These are phyloP conservation scores for Dromaius novaehollandiae DNA, from an alignment of 2,113 vertebrate genomes.

Conservation along the genomic window DNA sequence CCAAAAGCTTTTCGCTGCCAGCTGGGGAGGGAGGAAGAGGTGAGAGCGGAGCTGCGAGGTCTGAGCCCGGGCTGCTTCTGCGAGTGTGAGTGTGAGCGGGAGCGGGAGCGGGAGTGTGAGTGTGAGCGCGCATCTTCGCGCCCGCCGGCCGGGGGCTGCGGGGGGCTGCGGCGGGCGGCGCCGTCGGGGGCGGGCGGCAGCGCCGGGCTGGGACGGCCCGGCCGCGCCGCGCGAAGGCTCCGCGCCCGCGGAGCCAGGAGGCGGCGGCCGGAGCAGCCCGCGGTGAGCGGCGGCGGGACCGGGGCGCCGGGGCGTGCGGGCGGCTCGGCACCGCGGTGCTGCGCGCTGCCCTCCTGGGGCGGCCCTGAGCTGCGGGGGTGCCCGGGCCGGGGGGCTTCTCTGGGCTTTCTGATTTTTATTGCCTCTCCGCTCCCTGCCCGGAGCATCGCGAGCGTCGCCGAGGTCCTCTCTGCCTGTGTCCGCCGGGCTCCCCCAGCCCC, in stretches of 20 bases:
- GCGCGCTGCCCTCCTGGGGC: no score
- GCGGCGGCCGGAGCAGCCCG: no score
- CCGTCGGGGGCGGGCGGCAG: no score
- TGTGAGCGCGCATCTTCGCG: neutral
- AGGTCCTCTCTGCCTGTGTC: neutral
- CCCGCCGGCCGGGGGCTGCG: neutral
- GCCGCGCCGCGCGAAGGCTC: no score
- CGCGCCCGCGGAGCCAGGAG: no score
- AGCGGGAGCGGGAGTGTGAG: neutral
- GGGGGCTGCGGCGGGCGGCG: neutral
- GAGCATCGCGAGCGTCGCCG: neutral
- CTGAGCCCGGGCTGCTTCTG: neutral
- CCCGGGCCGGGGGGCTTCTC: neutral
- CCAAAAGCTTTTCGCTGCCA: no score
- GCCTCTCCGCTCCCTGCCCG: neutral
- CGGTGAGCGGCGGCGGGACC: no score
- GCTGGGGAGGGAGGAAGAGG: neutral
- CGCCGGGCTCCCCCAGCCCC: rapidly evolving
- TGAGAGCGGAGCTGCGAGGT: neutral
- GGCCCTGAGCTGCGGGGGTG: neutral
- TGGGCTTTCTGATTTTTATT: neutral
- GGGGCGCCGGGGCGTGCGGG: neutral
- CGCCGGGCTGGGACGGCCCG: no score
- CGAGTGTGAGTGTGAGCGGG: no score
- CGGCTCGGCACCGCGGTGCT: no score